These are phyloP conservation scores for Xenopus borealis DNA, from an alignment of 2,113 vertebrate species.

Conservation along the genomic window DNA sequence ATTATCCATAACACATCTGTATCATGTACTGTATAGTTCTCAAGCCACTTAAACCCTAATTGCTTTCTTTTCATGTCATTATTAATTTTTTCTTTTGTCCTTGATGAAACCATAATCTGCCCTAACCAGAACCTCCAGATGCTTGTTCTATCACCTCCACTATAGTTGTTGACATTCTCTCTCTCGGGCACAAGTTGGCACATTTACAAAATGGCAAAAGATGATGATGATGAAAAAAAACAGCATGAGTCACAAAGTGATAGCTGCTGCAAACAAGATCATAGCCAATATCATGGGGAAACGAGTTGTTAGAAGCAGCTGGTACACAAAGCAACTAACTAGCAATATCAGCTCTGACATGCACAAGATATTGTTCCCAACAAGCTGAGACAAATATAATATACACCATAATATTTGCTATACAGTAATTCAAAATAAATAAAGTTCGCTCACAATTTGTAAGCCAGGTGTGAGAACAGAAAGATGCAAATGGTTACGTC, in stretches of 20 bases:
- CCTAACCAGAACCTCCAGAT: constrained; percentile 23
- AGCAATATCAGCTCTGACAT: not conserved
- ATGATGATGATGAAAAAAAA: not conserved
- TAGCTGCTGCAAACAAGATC: not conserved
- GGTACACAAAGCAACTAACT: constrained; percentile 16
- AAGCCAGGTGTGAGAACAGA: too few species aligned
- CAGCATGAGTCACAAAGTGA: constrained; percentile 13
- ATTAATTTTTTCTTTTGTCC: not conserved
- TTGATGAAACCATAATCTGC: constrained; percentile 25
- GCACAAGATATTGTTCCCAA: too few species aligned
- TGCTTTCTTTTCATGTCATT: too few species aligned
- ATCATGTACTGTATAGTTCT: too few species aligned
- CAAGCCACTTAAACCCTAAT: too few species aligned
- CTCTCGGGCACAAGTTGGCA: constrained; percentile 2
- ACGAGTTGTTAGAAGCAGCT: not conserved
- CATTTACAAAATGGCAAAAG: constrained; percentile 8
- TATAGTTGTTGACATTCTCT: not conserved
- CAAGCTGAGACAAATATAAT: too few species aligned
- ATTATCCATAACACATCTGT: too few species aligned
- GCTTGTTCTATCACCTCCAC: constrained; percentile 6
- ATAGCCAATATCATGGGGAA: not conserved
- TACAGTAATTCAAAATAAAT: too few species aligned
- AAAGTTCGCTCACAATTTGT: too few species aligned
- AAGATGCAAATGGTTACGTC: too few species aligned
- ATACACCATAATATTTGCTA: too few species aligned